Evolutionary conservation across 2,888 invertebrate species (phyloP), one percentile per base, ranked within the genome.

Genomic region (Epirrita christyi): DNA sequence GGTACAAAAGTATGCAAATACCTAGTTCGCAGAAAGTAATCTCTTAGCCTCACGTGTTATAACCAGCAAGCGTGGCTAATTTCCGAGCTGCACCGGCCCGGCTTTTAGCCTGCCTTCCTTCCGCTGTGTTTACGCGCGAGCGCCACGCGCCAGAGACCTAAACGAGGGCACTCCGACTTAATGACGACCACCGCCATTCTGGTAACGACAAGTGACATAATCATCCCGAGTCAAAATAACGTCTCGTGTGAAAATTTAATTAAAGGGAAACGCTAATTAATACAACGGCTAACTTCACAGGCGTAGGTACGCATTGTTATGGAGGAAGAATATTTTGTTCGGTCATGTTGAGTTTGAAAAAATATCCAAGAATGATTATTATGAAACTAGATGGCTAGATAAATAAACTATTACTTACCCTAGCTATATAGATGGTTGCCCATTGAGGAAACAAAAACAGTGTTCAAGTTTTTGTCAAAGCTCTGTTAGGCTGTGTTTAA

Each of bases 91-190:
- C 63, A 61, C 60, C 38, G 55, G 58, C 54, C 80, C 75, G 76
- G 86, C 86, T 87, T 86, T 86, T 84, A 87, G 83, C 83, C 76
- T 70, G 78, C 78, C 80, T 86, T 86, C 85, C 87, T 86, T 87
- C 85, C 88, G 84, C 54, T 64, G 58, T 58, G 83, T 85, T 83
- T 79, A 82, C 83, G 55, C 48, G 48, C 54, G 15, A 48, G 15
- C 50, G 11, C 44, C 41, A 45, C 60, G 84, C 83, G 81, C 80
- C 76, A 72, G 78, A 80, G 80, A 81, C 83, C 80, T 83, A 85
- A 86, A 85, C 79, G 83, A 86, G 85, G 83, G 85, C 85, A 87
- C 85, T 88, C 82, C 72, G 79, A 72, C 80, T 85, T 87, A 88
- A 87, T 87, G 86, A 86, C 83, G 81, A 78, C 84, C 82, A 77